Percentiles rank a stretch among this genome's conserved stretches.
Evolutionary conservation across 2,797 vertebrate genomes (phyloP).

Genomic region (Anabas testudineus): DNA sequence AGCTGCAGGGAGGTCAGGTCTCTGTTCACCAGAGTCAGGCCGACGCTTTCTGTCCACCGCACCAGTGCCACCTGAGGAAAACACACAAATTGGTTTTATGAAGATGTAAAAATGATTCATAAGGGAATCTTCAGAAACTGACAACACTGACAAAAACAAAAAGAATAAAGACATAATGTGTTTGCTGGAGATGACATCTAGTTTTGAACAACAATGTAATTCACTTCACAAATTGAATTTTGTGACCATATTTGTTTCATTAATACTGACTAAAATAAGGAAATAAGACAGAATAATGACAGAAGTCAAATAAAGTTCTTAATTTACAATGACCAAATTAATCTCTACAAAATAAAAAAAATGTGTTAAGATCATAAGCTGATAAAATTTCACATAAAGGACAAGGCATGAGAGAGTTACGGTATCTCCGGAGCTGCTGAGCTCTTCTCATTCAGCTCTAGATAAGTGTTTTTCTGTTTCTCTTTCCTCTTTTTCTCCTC

Average conservation of each 20-base stretch:
- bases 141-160: too few species aligned
- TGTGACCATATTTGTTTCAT: too few species aligned
- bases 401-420: slow-evolving; percentile 28
- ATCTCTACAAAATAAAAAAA: neutral
- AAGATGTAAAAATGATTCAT: neutral
- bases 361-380: neutral
- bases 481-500: slow-evolving; percentile 68
- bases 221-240: too few species aligned
- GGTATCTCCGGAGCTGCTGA: slow-evolving; percentile 50
- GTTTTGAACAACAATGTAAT: too few species aligned
- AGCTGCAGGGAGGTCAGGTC: slow-evolving; percentile 95
- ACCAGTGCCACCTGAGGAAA: slow-evolving; percentile 91
- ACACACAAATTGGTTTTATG: slow-evolving; percentile 20
- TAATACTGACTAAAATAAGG: neutral
- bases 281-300: neutral
- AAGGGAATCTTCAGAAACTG: neutral
- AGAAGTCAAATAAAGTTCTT: too few species aligned
- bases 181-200: too few species aligned
- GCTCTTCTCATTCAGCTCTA: slow-evolving; percentile 66
- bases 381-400: neutral
- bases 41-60: slow-evolving; percentile 95
- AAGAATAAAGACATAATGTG: too few species aligned
- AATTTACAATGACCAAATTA: neutral
- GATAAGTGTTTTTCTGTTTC: slow-evolving; percentile 75
- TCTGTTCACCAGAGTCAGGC: slow-evolving; percentile 94